These are phyloP conservation scores for Phanerotoma sp. DNA, from an alignment of 2,888 invertebrate species.

Conservation along the genomic window DNA sequence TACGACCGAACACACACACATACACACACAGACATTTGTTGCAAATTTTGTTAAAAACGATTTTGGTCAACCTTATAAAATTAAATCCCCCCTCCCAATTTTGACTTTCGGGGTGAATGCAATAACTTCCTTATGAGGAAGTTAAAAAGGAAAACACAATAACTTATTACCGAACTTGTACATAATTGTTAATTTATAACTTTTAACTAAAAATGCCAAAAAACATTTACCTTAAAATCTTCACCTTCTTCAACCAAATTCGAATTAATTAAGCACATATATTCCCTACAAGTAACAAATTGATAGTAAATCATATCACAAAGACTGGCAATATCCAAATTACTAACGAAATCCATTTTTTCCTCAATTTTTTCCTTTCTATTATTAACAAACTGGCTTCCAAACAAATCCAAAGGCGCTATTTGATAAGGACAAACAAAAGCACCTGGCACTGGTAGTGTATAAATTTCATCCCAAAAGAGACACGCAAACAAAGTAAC, in stretches of 20 bases:
- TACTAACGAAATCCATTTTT: conserved; percentile 56
- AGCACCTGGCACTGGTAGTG: conserved; percentile 62
- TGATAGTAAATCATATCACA: conserved; percentile 55
- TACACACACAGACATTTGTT: no score
- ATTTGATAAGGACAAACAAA: conserved; percentile 69
- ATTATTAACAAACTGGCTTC: conserved; percentile 67
- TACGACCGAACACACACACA: no score
- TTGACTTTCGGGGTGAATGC: no score
- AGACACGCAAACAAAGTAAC: conserved; percentile 66
- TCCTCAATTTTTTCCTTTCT: conserved; percentile 64
- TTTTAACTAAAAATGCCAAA: background rate
- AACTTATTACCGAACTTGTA: no score
- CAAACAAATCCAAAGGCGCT: conserved; percentile 73
- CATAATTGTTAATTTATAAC: no score
- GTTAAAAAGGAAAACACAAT: no score
- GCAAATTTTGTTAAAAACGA: no score
- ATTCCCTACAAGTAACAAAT: conserved; percentile 36
- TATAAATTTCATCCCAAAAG: conserved; percentile 80
- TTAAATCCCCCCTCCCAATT: no score
- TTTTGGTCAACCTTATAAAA: no score
- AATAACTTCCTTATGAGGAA: no score
- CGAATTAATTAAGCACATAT: conserved; percentile 38
- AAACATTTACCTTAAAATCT: conserved; percentile 40
- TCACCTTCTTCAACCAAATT: conserved; percentile 36
- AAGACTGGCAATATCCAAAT: conserved; percentile 54